Base-by-base conservation (phyloP, 2,888 invertebrate species). In the Odontothrips loti region DNA sequence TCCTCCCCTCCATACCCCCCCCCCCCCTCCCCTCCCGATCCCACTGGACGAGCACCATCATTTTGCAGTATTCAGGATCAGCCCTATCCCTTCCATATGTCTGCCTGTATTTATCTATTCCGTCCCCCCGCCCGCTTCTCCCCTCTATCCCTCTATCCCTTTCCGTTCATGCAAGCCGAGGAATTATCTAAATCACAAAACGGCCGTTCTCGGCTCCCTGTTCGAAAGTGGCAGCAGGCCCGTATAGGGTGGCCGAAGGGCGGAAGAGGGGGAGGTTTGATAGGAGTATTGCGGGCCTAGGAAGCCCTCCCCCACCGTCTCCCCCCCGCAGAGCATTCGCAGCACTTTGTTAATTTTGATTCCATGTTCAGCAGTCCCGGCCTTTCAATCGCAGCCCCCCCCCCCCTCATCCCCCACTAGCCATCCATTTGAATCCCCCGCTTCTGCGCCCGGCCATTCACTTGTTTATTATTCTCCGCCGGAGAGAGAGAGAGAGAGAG, bases 141-240 rank as follows among this genome's bases (percentile, higher is more conserved):
- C 10, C 51, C 51, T 15, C 58, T 58, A 11, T 58, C 58, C 17
- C 51, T 51, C 51, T 51, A 1, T 75, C 58, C 58, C 68, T 75
- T n/a, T 58, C 58, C 58, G 27, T 27, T 75, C 68, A n/a, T 58
- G 68, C 68, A 75, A 27, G 27, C 68, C 68, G 34, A 43, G 68
- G 68, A 27, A 27, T 75, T 75, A 75, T 75, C 68, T 75, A 75
- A 75, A 75, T 75, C 68, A 75, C 68, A 75, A 75, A 75, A 23
- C 23, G 58, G 34, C 58, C 58, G 58, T 17, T 15, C 34, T 2
- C 34, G 34, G 34, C 34, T 43, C 34, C 3, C 34, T 4, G 6
- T 43, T 2, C 34, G 34, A 43, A 43, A 43, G 34, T 43, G 34
- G 34, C 34, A 43, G 34, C 34, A 43, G 2, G 6, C 51, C 11